phyloP scores from a whole-genome alignment of 2,797 vertebrate species.

The Trichosurus vulpecula region DNA sequence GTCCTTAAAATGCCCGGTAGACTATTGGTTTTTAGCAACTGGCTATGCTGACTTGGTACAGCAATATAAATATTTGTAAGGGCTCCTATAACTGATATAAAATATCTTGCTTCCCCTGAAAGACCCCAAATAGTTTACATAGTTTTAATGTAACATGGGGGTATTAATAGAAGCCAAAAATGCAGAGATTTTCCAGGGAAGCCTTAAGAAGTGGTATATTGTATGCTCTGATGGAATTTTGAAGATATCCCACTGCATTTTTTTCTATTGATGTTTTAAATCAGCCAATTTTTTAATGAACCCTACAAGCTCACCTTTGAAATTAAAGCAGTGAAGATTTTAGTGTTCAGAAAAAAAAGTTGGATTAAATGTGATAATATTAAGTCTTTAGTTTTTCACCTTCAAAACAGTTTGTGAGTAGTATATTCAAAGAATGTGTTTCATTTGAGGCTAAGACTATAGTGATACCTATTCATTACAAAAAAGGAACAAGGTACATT shows the following conservation, averaged over 20 bases:
- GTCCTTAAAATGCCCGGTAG: neutral
- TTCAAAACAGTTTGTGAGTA: neutral
- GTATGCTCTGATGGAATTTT: neutral
- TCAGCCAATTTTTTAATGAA: neutral
- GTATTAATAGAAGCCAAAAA: neutral
- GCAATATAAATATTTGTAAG: neutral
- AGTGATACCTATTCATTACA: neutral
- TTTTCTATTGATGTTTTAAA: neutral
- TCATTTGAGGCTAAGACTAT: neutral
- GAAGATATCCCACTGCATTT: neutral
- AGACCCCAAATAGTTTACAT: neutral
- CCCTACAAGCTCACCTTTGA: constrained; percentile 9
- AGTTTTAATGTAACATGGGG: neutral
- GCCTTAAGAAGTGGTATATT: neutral
- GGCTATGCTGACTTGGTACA: neutral
- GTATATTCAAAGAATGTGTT: neutral
- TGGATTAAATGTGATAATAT: neutral
- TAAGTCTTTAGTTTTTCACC: neutral
- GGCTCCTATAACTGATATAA: neutral
- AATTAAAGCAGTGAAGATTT: constrained; percentile 4
- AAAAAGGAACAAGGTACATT: constrained; percentile 25
- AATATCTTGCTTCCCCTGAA: neutral
- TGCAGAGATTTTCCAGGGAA: neutral
- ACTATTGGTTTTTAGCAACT: neutral
- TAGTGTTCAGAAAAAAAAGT: neutral